phyloP scores from a whole-genome alignment of 2,888 invertebrate species.

The Podabrus alpinus region DNA sequence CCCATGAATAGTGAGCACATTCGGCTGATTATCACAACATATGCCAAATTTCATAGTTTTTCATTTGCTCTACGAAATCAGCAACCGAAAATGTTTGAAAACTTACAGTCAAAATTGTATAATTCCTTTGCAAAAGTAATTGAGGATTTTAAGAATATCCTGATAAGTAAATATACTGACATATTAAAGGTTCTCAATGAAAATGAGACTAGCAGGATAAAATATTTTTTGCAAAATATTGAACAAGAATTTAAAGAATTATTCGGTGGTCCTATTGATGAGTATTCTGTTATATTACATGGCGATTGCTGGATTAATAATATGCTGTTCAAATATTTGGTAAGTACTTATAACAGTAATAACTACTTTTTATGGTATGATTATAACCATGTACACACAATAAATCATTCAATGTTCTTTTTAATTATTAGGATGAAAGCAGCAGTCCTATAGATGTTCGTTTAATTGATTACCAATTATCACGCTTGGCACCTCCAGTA shows the following conservation, averaged over 20 bases:
- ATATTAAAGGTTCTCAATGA: neutral
- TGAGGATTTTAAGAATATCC: neutral
- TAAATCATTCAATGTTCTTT: no score
- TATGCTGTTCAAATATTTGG: conserved; percentile 9
- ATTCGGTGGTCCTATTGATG: neutral
- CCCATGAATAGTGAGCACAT: neutral
- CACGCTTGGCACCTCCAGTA: conserved; percentile 36
- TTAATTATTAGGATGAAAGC: neutral
- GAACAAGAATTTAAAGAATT: neutral
- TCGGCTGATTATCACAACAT: neutral
- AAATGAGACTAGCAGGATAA: neutral
- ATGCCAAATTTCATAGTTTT: neutral
- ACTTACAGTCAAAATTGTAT: neutral
- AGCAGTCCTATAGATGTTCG: neutral
- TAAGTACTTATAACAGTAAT: neutral
- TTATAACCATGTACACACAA: no score
- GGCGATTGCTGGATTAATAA: conserved; percentile 15
- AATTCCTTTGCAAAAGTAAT: neutral
- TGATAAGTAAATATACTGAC: neutral
- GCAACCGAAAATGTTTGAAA: neutral
- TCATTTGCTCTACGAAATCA: conserved; percentile 5
- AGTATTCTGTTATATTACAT: neutral
- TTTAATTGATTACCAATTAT: conserved; percentile 41
- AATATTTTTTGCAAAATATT: neutral
- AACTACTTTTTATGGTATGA: no score